These are phyloP conservation scores for Parnassius orleans DNA, from an alignment of 2,888 invertebrate genomes.

Conservation along the genomic window DNA sequence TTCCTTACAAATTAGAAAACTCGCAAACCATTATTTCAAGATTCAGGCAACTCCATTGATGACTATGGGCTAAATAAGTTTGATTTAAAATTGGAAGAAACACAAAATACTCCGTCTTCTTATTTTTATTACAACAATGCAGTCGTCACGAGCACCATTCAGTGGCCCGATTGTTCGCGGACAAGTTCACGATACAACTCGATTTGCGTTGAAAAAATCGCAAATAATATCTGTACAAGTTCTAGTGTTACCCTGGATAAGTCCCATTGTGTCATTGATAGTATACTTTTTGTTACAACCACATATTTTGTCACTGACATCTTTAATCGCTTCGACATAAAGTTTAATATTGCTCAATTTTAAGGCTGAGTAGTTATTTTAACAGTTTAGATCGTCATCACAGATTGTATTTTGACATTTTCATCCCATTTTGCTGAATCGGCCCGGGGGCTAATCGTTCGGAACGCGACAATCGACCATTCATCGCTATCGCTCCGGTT, in stretches of 20 bases:
- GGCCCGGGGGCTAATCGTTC: slow-evolving; percentile 65
- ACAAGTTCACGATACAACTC: slow-evolving; percentile 46
- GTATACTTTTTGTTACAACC: slow-evolving; percentile 31
- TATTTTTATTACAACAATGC: slow-evolving; percentile 40
- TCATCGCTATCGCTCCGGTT: slow-evolving; percentile 31
- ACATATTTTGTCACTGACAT: slow-evolving; percentile 1
- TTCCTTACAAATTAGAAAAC: too few species aligned
- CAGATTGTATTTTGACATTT: slow-evolving; percentile 79
- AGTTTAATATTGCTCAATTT: slow-evolving; percentile 23
- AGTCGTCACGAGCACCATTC: slow-evolving; percentile 42
- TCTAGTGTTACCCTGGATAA: slow-evolving; percentile 66
- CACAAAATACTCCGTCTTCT: slow-evolving; percentile 45
- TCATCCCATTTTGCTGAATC: slow-evolving; percentile 72
- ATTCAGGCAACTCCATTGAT: slow-evolving; percentile 32
- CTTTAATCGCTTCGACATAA: slow-evolving; percentile 15
- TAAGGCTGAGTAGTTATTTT: slow-evolving; percentile 17
- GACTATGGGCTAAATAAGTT: slow-evolving; percentile 32
- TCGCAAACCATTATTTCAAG: too few species aligned
- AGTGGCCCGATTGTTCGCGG: slow-evolving; percentile 45
- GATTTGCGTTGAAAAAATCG: slow-evolving; percentile 44
- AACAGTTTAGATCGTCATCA: slow-evolving; percentile 55
- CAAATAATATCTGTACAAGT: slow-evolving; percentile 62
- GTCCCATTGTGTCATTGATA: slow-evolving; percentile 48
- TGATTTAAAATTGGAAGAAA: slow-evolving; percentile 39
- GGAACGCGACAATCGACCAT: slow-evolving; percentile 52